Base-by-base conservation (phyloP, 2,888 invertebrate species). In the Hetaerina titia region DNA sequence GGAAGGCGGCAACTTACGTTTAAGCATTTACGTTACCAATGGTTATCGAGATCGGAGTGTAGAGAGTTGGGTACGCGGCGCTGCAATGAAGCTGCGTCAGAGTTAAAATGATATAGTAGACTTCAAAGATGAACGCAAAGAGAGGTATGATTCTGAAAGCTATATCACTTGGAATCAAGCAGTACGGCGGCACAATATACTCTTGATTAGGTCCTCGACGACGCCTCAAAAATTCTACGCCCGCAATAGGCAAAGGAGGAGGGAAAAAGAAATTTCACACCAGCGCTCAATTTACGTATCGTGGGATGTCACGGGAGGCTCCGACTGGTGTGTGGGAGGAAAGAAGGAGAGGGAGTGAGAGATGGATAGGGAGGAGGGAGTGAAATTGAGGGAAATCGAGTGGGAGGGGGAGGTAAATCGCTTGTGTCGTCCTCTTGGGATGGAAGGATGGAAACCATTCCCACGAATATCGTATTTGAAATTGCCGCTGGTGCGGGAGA, bases 381-480 rank as follows among this genome's bases (percentile, higher is more conserved):
- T 19, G 56, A 58, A 22, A 56, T 9, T 56, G 63, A n/a, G 45
- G 58, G 60, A 22, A 90, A 60, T 60, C 60, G 60, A 90, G 56
- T n/a, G 69, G 56, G 22, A 11, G 92, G 22, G 45, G 45, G 56
- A 74, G 69, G 92, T 31, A 69, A 69, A 69, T 64, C 69, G 69
- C 90, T 90, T 90, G 90, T 69, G 63, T 69, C 69, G 69, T 56
- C 74, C 92, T 64, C 92, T 22, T 45, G 90, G 90, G 89, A 89
- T 45, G 57, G 25, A 4, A 25, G 60, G 89, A 92, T 64, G n/a
- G 56, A 56, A 92, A 64, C 92, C 45, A 92, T 56, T 92, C 92
- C 64, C 56, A 19, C 69, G 69, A 92, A 92, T 92, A 92, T 92
- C 92, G 69, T n/a, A 90, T 56, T 90, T 64, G 90, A 63, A 92